These are phyloP conservation scores for Micromesistius poutassou DNA, from an alignment of 2,797 vertebrate genomes.

Conservation along the genomic window DNA sequence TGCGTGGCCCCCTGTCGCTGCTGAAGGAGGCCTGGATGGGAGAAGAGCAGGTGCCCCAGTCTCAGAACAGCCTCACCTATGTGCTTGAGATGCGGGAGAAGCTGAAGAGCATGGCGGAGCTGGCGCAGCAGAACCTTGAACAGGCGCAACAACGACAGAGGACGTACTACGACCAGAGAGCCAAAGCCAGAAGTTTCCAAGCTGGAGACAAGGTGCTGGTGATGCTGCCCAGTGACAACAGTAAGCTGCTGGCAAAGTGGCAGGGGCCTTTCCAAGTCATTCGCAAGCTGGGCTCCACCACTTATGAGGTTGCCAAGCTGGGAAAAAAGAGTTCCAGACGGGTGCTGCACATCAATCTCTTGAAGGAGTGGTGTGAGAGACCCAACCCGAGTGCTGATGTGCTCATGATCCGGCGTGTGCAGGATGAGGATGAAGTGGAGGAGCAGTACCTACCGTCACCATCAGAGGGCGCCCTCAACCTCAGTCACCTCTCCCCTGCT, in stretches of 20 bases:
- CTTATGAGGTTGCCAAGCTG: too few species aligned
- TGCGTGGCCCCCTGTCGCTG: neutral
- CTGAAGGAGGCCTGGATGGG: neutral
- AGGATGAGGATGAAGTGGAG: too few species aligned
- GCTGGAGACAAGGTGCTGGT: neutral
- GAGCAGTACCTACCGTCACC: too few species aligned
- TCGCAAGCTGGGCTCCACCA: too few species aligned
- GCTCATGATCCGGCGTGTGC: too few species aligned
- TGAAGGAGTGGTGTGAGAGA: too few species aligned
- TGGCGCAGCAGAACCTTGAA: neutral
- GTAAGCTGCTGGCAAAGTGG: conserved; percentile 12
- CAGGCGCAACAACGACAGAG: neutral
- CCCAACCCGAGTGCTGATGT: too few species aligned
- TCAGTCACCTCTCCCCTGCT: too few species aligned
- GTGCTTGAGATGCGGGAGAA: neutral
- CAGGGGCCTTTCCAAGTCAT: neutral
- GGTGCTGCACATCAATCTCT: too few species aligned
- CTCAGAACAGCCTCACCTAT: neutral
- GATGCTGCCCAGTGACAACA: neutral
- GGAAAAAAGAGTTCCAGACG: too few species aligned
- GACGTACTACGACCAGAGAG: neutral
- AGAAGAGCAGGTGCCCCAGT: neutral
- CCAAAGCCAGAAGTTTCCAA: neutral
- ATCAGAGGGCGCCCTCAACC: too few species aligned
- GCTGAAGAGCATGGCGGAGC: neutral